phyloP scores from a whole-genome alignment of 2,888 invertebrate genomes.

The Ctenicera cuprea region DNA sequence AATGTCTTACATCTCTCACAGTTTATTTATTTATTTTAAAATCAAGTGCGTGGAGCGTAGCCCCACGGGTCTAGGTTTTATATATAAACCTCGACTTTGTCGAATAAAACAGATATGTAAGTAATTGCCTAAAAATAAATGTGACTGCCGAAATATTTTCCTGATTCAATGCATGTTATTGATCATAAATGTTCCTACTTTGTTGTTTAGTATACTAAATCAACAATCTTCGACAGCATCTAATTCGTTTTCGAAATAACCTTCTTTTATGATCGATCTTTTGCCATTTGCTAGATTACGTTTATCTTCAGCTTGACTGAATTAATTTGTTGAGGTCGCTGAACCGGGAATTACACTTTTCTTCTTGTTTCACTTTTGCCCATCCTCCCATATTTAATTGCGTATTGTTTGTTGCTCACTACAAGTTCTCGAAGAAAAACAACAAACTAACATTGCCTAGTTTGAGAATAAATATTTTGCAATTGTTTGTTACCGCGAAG shows the following conservation, averaged over 20 bases:
- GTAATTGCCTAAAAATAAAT: no score
- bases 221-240: background rate
- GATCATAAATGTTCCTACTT: background rate
- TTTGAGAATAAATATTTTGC: constrained; percentile 5
- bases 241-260: constrained; percentile 6
- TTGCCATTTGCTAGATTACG: background rate
- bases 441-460: background rate
- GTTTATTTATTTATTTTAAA: no score
- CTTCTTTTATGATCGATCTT: background rate
- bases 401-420: constrained; percentile 2
- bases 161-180: no score
- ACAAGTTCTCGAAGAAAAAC: background rate
- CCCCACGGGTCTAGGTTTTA: no score
- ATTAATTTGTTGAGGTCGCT: constrained; percentile 11
- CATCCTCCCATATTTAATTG: constrained; percentile 24
- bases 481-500: background rate
- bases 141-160: no score
- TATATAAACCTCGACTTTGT: no score
- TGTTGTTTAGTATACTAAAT: constrained; percentile 14
- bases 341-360: constrained; percentile 16
- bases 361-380: constrained; percentile 1
- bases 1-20: no score
- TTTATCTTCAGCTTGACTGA: background rate
- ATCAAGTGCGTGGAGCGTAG: no score
- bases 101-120: no score